phyloP scores from a whole-genome alignment of 2,797 vertebrate genomes.

The Lacerta viridis region DNA sequence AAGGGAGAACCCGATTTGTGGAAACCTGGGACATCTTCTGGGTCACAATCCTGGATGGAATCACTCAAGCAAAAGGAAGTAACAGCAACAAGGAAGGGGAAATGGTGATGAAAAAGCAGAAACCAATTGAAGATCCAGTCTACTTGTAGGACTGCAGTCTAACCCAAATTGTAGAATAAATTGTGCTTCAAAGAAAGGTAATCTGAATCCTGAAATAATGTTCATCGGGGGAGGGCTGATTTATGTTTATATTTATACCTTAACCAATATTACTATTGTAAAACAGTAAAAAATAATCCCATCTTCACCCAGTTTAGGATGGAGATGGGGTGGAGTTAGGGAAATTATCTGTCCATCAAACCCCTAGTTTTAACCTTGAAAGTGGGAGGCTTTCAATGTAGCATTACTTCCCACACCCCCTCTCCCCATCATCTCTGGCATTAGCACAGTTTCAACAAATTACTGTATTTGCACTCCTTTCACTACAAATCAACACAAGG shows the following conservation, averaged over 20 bases:
- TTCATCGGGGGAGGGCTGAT: too few species aligned
- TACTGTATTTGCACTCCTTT: background rate
- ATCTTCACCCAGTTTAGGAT: background rate
- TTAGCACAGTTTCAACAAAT: background rate
- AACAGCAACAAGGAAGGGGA: background rate
- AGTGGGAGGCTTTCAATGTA: background rate
- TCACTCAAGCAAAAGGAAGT: background rate
- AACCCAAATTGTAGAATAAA: too few species aligned
- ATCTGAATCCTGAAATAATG: too few species aligned
- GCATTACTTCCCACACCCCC: background rate
- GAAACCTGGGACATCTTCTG: too few species aligned
- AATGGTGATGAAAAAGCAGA: background rate
- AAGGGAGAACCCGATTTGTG: too few species aligned
- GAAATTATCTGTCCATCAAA: background rate
- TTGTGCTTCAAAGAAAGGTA: too few species aligned
- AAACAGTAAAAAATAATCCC: background rate
- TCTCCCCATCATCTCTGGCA: background rate
- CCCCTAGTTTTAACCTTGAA: background rate
- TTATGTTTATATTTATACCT: too few species aligned
- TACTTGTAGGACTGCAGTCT: too few species aligned
- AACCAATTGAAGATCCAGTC: background rate
- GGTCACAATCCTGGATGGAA: too few species aligned
- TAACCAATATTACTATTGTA: background rate
- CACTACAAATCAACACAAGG: background rate
- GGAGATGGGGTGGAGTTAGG: background rate